Evolutionary conservation across 2,888 invertebrate genomes (phyloP).

Genomic region (Tipula confusa): DNA sequence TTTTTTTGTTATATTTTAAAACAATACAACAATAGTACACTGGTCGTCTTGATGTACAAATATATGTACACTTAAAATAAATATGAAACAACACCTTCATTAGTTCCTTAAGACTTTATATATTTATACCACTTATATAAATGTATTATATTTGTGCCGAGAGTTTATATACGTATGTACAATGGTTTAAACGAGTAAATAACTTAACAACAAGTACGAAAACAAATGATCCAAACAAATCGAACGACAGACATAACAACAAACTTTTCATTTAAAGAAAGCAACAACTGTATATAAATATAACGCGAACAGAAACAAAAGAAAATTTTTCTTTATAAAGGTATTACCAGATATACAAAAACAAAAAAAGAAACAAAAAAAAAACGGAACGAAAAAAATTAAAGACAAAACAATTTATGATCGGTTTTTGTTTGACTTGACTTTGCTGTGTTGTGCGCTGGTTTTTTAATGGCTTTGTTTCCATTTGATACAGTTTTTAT

Average conservation of each 20-base stretch:
- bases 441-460: background rate
- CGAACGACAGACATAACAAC: background rate
- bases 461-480: constrained; percentile 5
- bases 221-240: constrained; percentile 12
- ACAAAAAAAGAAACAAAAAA: background rate
- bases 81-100: background rate
- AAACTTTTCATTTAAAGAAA: background rate
- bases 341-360: background rate
- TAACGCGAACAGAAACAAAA: background rate
- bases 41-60: background rate
- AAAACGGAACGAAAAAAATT: background rate
- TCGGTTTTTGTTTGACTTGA: constrained; percentile 20
- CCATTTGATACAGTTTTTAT: background rate
- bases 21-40: background rate
- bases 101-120: background rate
- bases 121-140: background rate
- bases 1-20: background rate
- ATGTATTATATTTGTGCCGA: too few relatives aligned
- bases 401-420: constrained; percentile 25
- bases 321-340: background rate
- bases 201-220: background rate
- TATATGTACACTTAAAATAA: background rate
- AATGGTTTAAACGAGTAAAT: background rate
- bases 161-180: background rate
- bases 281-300: background rate